Evolutionary conservation across 2,113 vertebrate species (phyloP).

Genomic region (Oceanites oceanicus): DNA sequence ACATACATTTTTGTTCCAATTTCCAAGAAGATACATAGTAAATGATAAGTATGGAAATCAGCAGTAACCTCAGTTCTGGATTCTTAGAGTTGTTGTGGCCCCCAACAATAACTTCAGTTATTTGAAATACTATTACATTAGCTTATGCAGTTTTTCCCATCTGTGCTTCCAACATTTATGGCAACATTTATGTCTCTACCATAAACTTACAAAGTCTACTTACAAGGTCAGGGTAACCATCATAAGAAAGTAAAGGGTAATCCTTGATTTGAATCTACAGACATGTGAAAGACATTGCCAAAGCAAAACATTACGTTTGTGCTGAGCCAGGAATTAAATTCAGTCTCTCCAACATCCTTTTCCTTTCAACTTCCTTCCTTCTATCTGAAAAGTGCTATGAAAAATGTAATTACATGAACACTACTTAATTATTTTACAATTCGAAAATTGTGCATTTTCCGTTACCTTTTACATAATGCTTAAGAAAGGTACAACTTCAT

Average conservation of each 20-base stretch:
- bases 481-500: background rate
- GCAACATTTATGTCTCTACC: too few relatives aligned
- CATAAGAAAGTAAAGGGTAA: background rate
- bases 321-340: background rate
- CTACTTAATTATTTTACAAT: background rate
- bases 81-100: background rate
- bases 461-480: background rate
- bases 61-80: background rate
- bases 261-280: background rate
- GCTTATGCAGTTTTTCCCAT: background rate
- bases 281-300: background rate
- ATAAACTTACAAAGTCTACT: background rate
- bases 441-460: background rate
- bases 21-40: conserved; percentile 16
- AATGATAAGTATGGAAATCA: conserved; percentile 23
- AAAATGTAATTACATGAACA: background rate
- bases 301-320: background rate
- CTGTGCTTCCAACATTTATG: background rate
- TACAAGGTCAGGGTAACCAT: background rate
- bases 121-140: background rate
- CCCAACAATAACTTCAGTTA: background rate
- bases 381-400: background rate
- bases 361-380: background rate
- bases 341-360: background rate
- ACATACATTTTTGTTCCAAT: background rate